Evolutionary conservation across 2,797 vertebrate species (phyloP), one percentile per base, ranked within the genome.

Genomic region (Eptatretus atami): DNA sequence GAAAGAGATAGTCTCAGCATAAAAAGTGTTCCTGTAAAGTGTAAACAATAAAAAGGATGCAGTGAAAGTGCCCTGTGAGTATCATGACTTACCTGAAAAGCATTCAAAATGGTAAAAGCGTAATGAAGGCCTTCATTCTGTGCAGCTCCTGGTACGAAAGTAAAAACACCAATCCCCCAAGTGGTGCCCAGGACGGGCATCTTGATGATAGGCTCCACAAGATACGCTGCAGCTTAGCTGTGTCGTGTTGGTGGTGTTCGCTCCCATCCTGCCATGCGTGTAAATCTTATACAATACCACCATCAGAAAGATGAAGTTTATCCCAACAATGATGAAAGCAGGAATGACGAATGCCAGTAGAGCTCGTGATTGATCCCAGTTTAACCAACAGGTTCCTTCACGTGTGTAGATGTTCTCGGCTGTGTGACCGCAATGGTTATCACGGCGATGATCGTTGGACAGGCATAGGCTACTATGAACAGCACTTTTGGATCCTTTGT

Each of bases 211-310:
- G 15, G 57, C 57, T 61, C 9, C 31, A 8, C 31, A 44, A 5
- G 31, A 44, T 44, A 44, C 31, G 31, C 31, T 44, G 31, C 31
- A 44, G 31, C 31, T 44, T 44, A 44, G 6, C 31, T 4, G 6
- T 44, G 31, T 44, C 31, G 31, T 8, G 31, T 44, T 44, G 31
- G 2, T 61, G 57, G 10, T 12, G 57, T 10, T 12, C 9, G 11
- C 57, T n/a, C 57, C 24, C 15, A 61, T 24, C 15, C 57, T 61
- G 57, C 11, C 15, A 9, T 24, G 79, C 66, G 77, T 78, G 19
- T 82, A 63, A 71, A 90, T 80, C 74, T 83, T 92, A 67, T 72
- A 73, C 69, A 88, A 71, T 52, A 92, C 81, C 64, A 86, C 76
- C 0, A 77, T 63, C 0, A 82, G 72, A 15, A 86, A 79, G 64